Percentiles rank a stretch among this genome's conserved stretches.
These are phyloP conservation scores for Yasuhikotakia modesta DNA, from an alignment of 2,797 vertebrate species.

Conservation along the genomic window DNA sequence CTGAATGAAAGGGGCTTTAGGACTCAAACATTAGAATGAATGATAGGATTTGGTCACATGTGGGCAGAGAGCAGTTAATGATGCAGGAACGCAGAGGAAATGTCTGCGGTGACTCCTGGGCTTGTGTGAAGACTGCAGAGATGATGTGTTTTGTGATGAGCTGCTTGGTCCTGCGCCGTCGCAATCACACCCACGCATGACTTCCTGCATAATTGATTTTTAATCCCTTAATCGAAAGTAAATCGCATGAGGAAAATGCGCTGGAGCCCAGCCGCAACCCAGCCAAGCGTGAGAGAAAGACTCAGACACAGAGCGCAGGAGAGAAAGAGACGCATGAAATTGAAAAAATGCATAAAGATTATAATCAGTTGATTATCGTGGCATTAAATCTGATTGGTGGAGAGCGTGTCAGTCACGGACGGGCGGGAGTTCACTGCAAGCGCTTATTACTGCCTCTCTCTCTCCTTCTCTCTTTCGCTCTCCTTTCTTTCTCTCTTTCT, in stretches of 20 bases:
- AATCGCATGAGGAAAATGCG: conserved; percentile 78
- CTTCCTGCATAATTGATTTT: conserved; percentile 86
- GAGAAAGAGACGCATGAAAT: neutral
- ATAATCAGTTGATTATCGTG: neutral
- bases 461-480: neutral
- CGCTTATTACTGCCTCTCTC: neutral
- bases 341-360: neutral
- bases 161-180: conserved; percentile 76
- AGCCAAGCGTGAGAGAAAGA: conserved; percentile 58
- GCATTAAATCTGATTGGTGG: conserved; percentile 7
- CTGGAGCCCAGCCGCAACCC: conserved; percentile 58
- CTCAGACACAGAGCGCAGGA: neutral
- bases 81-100: no score
- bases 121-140: conserved; percentile 57
- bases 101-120: no score
- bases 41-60: no score
- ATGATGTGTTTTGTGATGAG: conserved; percentile 80
- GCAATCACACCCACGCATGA: conserved; percentile 82
- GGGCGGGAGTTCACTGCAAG: neutral
- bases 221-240: conserved; percentile 86
- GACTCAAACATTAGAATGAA: no score
- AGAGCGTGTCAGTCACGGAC: neutral
- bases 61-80: no score
- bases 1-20: no score
- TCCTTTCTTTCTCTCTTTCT: no score